phyloP scores from a whole-genome alignment of 2,797 vertebrate species.

The Chaetodon trifasciatus region DNA sequence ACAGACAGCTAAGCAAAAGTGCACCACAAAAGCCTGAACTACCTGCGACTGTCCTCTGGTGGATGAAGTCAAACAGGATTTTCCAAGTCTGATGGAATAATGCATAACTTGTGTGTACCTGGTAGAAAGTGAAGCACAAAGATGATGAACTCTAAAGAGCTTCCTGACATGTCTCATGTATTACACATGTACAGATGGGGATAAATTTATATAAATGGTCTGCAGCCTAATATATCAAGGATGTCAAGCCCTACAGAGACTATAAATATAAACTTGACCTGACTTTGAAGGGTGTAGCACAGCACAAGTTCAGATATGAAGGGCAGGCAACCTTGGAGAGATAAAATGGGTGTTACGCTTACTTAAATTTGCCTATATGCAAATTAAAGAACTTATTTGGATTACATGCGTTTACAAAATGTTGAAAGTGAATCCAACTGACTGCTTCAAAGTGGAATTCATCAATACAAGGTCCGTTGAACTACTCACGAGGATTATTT shows the following conservation, averaged over 20 bases:
- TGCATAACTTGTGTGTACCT: too few species aligned
- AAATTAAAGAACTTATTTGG: neutral
- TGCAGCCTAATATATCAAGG: neutral
- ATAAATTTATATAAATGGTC: neutral
- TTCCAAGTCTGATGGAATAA: too few species aligned
- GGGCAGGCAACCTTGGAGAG: neutral
- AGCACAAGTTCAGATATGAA: neutral
- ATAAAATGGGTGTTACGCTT: neutral
- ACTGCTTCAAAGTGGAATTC: neutral
- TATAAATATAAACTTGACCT: neutral
- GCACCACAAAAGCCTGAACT: neutral
- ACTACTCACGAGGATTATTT: neutral
- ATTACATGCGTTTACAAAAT: rapidly evolving
- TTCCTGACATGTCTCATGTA: neutral
- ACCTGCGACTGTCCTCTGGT: neutral
- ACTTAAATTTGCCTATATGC: too few species aligned
- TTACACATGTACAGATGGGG: neutral
- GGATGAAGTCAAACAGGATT: neutral
- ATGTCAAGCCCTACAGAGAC: neutral
- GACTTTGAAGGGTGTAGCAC: neutral
- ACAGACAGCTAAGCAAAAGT: neutral
- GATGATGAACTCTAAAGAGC: neutral
- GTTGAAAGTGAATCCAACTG: neutral
- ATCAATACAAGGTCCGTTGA: neutral
- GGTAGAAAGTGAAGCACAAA: neutral